Evolutionary conservation across 2,797 vertebrate species (phyloP).

Genomic region (Columba guinea): DNA sequence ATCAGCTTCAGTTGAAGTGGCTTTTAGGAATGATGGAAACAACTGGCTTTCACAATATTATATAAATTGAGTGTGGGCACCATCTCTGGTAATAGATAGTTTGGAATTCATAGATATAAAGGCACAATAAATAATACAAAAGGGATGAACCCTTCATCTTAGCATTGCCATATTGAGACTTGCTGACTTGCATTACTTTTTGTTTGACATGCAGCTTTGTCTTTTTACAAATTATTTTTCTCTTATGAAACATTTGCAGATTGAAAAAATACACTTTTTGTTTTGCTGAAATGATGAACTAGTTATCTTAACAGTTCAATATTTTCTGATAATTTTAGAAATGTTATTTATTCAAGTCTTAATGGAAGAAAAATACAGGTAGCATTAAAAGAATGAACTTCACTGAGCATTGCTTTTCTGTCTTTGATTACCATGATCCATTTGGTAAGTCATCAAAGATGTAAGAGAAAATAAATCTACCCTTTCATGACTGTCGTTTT

Average conservation of each 20-base stretch:
- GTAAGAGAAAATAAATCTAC: slow-evolving; percentile 18
- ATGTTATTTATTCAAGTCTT: background rate
- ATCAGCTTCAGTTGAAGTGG: background rate
- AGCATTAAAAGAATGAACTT: background rate
- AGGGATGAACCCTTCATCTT: background rate
- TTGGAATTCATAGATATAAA: slow-evolving; percentile 56
- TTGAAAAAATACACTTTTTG: background rate
- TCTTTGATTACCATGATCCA: slow-evolving; percentile 1
- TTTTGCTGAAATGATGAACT: background rate
- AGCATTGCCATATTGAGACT: background rate
- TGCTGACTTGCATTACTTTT: background rate
- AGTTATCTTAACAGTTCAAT: background rate
- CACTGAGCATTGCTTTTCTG: background rate
- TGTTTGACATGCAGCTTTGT: background rate
- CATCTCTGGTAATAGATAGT: slow-evolving; percentile 47
- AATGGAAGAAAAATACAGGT: background rate
- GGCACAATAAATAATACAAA: slow-evolving; percentile 60
- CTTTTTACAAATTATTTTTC: background rate
- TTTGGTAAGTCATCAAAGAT: slow-evolving; percentile 27
- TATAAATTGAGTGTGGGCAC: slow-evolving; percentile 7
- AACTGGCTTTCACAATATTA: background rate
- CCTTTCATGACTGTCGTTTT: background rate
- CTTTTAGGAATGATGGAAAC: slow-evolving; percentile 28
- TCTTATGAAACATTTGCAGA: background rate
- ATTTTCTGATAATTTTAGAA: background rate